Evolutionary conservation across 2,113 vertebrate species (phyloP).

Genomic region (Cercopithecus mona): DNA sequence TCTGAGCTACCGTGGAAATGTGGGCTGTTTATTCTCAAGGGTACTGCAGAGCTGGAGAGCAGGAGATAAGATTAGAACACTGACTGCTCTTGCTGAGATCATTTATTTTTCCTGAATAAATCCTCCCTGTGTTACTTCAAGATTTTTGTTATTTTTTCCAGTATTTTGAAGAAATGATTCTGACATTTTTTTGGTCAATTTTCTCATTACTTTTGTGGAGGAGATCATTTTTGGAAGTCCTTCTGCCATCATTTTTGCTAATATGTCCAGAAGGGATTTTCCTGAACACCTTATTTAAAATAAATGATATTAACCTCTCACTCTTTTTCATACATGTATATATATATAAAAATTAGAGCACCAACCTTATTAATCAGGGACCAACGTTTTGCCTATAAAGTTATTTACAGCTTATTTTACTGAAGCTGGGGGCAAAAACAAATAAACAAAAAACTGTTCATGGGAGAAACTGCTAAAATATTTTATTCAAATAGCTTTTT

Average conservation of each 20-base stretch:
- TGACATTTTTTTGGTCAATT: not conserved
- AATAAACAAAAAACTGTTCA: not conserved
- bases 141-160: not conserved
- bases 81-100: not conserved
- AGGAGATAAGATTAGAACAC: not conserved
- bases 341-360: no score
- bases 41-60: not conserved
- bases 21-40: not conserved
- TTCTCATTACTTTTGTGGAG: not conserved
- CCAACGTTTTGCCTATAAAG: not conserved
- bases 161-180: not conserved
- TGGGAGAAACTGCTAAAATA: not conserved
- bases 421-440: not conserved
- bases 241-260: not conserved
- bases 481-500: not conserved
- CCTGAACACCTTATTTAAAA: not conserved
- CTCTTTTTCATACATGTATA: not conserved
- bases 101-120: not conserved
- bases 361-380: not conserved
- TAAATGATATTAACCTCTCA: not conserved
- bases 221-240: not conserved
- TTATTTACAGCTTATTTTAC: not conserved
- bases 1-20: not conserved
- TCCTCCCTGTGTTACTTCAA: not conserved
- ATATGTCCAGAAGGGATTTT: not conserved